Base-by-base conservation (phyloP, 2,888 invertebrate genomes). In the Hylaea fasciaria region DNA sequence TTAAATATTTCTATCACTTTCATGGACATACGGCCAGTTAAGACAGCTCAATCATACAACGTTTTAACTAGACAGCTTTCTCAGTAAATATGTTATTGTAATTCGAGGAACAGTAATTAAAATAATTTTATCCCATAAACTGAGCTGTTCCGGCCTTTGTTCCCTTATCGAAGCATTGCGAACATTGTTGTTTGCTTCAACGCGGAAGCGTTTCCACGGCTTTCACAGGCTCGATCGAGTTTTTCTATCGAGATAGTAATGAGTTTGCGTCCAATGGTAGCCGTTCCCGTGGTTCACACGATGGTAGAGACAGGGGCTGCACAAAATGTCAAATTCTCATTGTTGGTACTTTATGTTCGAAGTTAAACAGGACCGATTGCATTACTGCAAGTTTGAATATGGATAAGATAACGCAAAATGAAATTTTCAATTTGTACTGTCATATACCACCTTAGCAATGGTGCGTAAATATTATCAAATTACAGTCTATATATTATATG, bases 281-380 rank as follows among this genome's bases (percentile, higher is more conserved):
- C n/a, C 0, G 17, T 39, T 10, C 28, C 35, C 46, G 46, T 47
- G 55, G 70, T 75, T 77, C 76, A 70, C 75, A 77, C 77, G 75
- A 29, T 45, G 32, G 13, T 13, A 14, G 17, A 45, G 66, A 69
- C 65, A 61, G 62, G n/a, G n/a, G 57, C 59, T 62, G 55, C 60
- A 57, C 55, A 62, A 76, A 78, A 76, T 76, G 77, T 70, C 76
- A 73, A 68, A 73, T 70, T 74, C 74, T 64, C 71, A 69, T 62
- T 66, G 61, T 43, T 60, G n/a, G 56, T 54, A 22, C 3, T 22
- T 22, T 22, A 60, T 49, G 59, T 55, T 22, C 3, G 22, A 22
- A 22, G 22, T 22, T 22, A 22, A 22, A 22, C 22, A 55, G 41
- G 47, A 28, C 50, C 16, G 3, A 16, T 28, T 12, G 13, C 32